phyloP scores from a whole-genome alignment of 2,797 vertebrate genomes.

The Anas georgica region DNA sequence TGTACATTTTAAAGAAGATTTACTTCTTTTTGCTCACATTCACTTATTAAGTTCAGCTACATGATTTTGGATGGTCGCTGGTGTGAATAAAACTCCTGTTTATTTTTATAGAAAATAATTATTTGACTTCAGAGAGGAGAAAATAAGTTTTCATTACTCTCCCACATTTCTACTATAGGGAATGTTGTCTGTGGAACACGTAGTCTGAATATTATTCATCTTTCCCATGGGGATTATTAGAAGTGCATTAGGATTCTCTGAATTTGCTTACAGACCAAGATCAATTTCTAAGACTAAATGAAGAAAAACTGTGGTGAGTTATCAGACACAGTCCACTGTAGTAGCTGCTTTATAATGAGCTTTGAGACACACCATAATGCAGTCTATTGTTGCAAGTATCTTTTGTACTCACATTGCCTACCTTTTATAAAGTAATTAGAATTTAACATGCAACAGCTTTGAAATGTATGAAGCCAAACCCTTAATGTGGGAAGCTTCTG shows the following conservation, averaged over 20 bases:
- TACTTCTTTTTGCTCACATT: not conserved
- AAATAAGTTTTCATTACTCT: conserved; percentile 11
- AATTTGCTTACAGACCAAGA: conserved; percentile 45
- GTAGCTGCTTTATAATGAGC: conserved; percentile 31
- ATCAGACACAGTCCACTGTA: conserved; percentile 6
- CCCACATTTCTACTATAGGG: not conserved
- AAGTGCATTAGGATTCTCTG: conserved; percentile 11
- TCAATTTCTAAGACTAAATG: conserved; percentile 38
- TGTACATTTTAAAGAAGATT: not conserved
- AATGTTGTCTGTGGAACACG: not conserved
- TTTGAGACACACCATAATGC: conserved; percentile 16
- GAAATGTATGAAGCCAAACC: conserved; percentile 16
- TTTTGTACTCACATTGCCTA: conserved; percentile 13
- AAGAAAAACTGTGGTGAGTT: conserved; percentile 32
- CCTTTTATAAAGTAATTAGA: conserved; percentile 49
- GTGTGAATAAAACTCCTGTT: not conserved
- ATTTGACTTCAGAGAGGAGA: not conserved
- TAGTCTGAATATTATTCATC: conserved; percentile 2
- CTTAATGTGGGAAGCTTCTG: conserved; percentile 43
- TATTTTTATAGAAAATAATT: not conserved
- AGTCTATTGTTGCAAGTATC: conserved; percentile 33
- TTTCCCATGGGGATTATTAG: not conserved
- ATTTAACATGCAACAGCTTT: conserved; percentile 5
- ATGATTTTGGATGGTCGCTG: not conserved
- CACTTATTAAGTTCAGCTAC: not conserved